A percentile compares a stretch with the other conserved stretches of the same genome.
These are phyloP conservation scores for Gordius sp. DNA, from an alignment of 2,888 invertebrate species.

Conservation along the genomic window DNA sequence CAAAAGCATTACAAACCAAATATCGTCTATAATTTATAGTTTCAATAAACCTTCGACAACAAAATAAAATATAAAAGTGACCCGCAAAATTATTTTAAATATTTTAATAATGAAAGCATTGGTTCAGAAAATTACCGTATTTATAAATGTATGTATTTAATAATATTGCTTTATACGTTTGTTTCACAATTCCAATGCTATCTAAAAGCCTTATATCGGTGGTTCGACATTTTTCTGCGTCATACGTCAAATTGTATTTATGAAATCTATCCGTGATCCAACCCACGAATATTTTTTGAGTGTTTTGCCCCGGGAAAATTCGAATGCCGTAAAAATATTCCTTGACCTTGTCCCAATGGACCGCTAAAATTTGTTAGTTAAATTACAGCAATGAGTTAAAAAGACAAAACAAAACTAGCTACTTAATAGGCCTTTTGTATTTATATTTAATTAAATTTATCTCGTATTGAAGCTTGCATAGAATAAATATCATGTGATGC, in stretches of 20 bases:
- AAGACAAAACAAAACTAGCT: background rate
- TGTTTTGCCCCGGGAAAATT: conserved; percentile 78
- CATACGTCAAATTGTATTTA: conserved; percentile 24
- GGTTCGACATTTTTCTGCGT: conserved; percentile 19
- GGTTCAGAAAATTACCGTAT: no score
- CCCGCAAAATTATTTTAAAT: no score
- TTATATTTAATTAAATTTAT: background rate
- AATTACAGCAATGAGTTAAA: background rate
- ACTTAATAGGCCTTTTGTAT: background rate
- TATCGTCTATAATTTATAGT: no score
- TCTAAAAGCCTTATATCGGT: conserved; percentile 18
- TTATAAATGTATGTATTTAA: background rate
- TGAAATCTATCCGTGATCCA: conserved; percentile 93
- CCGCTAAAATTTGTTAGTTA: background rate
- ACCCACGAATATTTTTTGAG: conserved; percentile 74
- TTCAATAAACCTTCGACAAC: no score
- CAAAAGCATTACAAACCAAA: no score
- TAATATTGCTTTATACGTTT: background rate
- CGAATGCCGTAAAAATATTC: conserved; percentile 70
- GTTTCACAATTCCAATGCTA: no score
- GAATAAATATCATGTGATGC: no score
- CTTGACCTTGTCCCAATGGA: conserved; percentile 33
- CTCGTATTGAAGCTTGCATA: conserved; percentile 1
- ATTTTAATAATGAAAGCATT: no score
- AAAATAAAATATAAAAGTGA: no score